phyloP scores from a whole-genome alignment of 1,140 invertebrate genomes.

The Procambarus clarkii region DNA sequence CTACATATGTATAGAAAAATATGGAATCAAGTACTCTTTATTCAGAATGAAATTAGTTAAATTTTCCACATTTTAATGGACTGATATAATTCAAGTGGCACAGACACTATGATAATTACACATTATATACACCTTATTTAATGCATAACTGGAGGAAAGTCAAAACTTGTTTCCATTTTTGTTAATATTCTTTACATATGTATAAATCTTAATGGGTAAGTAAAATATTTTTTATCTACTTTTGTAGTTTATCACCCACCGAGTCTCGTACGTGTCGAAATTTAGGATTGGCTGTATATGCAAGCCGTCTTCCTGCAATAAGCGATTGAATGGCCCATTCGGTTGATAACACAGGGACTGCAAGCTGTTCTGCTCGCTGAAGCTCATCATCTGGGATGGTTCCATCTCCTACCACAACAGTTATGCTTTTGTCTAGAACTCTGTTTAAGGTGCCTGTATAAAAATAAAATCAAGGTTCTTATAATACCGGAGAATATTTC shows the following conservation, averaged over 20 bases:
- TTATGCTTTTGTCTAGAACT: slow-evolving; percentile 64
- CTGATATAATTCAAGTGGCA: background rate
- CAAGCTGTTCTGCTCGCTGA: slow-evolving; percentile 55
- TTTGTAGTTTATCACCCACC: background rate
- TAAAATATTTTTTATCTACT: background rate
- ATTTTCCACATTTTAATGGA: too few species aligned
- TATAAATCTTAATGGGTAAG: background rate
- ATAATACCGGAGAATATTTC: too few species aligned
- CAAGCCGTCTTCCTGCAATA: slow-evolving; percentile 48
- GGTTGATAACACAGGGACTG: slow-evolving; percentile 63
- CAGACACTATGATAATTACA: background rate
- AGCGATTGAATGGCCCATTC: slow-evolving; percentile 71
- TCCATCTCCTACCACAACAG: slow-evolving; percentile 60
- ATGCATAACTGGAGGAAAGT: too few species aligned
- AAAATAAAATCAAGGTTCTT: too few species aligned
- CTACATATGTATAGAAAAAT: slow-evolving; percentile 10
- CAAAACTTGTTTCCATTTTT: background rate
- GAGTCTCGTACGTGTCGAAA: background rate
- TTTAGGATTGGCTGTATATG: background rate
- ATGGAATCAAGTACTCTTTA: background rate
- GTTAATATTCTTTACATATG: background rate
- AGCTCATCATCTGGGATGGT: slow-evolving; percentile 61
- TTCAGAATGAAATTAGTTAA: too few species aligned
- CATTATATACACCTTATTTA: background rate
- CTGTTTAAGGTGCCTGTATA: slow-evolving; percentile 57